Evolutionary conservation across 2,113 vertebrate species (phyloP).

Genomic region (Tonatia bakeri): DNA sequence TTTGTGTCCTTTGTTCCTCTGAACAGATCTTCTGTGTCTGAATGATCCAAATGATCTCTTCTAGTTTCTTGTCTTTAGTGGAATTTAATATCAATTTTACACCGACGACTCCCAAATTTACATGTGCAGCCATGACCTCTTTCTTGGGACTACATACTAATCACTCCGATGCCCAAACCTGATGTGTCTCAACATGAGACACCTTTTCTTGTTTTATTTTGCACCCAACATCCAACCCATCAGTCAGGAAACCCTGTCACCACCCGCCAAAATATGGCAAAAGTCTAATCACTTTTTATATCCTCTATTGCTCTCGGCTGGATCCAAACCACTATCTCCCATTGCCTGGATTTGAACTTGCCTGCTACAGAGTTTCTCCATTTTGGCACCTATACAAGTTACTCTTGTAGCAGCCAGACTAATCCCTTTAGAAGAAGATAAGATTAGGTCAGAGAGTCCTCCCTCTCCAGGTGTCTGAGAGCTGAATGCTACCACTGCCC

Average conservation of each 20-base stretch:
- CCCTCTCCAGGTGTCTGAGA: neutral
- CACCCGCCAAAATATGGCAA: neutral
- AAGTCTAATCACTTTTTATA: neutral
- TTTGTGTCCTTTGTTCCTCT: neutral
- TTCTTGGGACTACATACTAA: neutral
- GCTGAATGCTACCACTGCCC: neutral
- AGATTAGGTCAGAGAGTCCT: neutral
- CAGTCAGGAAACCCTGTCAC: neutral
- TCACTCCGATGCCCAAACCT: neutral
- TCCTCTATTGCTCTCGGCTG: neutral
- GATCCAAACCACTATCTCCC: neutral
- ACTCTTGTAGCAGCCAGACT: neutral
- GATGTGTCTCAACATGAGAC: neutral
- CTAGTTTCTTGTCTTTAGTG: neutral
- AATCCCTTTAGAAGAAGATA: neutral
- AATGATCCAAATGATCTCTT: neutral
- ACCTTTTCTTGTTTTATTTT: neutral
- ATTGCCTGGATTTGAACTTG: neutral
- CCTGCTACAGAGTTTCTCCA: neutral
- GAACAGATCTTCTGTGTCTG: neutral
- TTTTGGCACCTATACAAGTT: neutral
- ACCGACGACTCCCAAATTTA: neutral
- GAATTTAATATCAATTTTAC: neutral
- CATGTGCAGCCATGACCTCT: neutral
- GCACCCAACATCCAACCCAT: neutral